Evolutionary conservation across 2,797 vertebrate species (phyloP), one percentile per base, ranked within the genome.

Genomic region (Coilia nasus): DNA sequence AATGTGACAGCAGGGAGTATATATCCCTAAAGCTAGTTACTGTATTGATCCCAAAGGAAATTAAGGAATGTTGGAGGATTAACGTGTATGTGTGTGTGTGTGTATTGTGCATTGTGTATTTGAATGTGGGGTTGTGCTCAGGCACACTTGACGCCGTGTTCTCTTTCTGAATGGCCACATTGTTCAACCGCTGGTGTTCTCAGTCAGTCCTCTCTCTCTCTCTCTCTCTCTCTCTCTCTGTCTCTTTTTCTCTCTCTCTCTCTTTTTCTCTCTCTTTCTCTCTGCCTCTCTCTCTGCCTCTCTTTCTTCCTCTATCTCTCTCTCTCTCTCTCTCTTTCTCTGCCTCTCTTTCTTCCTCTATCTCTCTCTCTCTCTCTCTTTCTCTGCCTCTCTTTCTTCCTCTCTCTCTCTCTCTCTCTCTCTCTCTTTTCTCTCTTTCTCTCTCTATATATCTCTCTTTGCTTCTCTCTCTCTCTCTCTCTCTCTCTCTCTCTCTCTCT

Each of bases 351-450:
- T 67, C 21, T 47, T 3, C 44, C 71, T 83, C 23, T 21, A 64
- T 64, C n/a, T 54, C 50, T 81, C 17, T 11, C 7, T 31, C 50
- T 86, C 78, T 84, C 64, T 82, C 11, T 0, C 2, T 84, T 35
- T 35, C 35, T 64, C 46, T 46, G n/a, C 46, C 85, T 87, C 84
- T 85, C 46, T 47, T 10, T 47, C 46, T 47, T 3, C 10, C 83
- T 81, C 0, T 1, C 86, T 54, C 9, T 9, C 50, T 54, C 50
- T 54, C 50, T 54, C 9, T 54, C 1, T 54, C 50, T 54, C 50
- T 54, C 50, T 54, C 50, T 54, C 50, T 54, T 7, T 54, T 7
- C 7, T 54, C 50, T 9, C 50, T 9, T 7, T 54, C 50, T 47
- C 50, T 54, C 50, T 54, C 50, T 54, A 2, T 9, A 2, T 54